Percentiles rank a stretch among this genome's conserved stretches.
Conservation (phyloP, 2,797 vertebrate genomes). For the Morelia viridis region DNA sequence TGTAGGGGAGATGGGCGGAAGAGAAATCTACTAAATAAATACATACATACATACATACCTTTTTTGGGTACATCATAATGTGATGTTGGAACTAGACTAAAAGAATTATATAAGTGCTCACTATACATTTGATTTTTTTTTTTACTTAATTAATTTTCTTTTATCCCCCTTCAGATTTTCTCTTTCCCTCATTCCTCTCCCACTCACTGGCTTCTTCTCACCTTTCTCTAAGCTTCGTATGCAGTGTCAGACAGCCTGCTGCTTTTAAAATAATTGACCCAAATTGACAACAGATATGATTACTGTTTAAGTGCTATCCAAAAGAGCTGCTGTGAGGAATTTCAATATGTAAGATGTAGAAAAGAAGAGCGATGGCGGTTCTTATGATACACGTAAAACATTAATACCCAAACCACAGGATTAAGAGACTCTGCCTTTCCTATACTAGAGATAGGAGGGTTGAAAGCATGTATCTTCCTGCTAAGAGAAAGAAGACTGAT, state of each 20-base stretch:
- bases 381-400: slow-evolving; percentile 26
- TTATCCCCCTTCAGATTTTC: slow-evolving; percentile 15
- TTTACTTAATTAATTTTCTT: slow-evolving; percentile 41
- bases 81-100: slow-evolving; percentile 18
- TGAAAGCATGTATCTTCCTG: slow-evolving; percentile 25
- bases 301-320: slow-evolving; percentile 60
- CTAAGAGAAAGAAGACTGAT: slow-evolving; percentile 31
- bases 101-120: slow-evolving; percentile 17
- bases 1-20: too few relatives aligned
- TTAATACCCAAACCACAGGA: slow-evolving; percentile 22
- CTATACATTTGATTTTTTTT: slow-evolving; percentile 27
- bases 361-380: neutral
- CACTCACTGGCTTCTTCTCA: slow-evolving; percentile 13
- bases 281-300: slow-evolving; percentile 65
- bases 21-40: too few relatives aligned
- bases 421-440: slow-evolving; percentile 37
- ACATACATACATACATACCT: neutral
- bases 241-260: slow-evolving; percentile 35
- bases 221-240: slow-evolving; percentile 39
- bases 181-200: neutral
- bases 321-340: slow-evolving; percentile 56
- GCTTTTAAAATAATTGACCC: slow-evolving; percentile 65
- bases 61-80: neutral
- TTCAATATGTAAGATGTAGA: slow-evolving; percentile 31
- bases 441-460: slow-evolving; percentile 28